A percentile compares a stretch with the other conserved stretches of the same genome.
Conservation (phyloP, 2,888 invertebrate species). For the Machimus rusticus region DNA sequence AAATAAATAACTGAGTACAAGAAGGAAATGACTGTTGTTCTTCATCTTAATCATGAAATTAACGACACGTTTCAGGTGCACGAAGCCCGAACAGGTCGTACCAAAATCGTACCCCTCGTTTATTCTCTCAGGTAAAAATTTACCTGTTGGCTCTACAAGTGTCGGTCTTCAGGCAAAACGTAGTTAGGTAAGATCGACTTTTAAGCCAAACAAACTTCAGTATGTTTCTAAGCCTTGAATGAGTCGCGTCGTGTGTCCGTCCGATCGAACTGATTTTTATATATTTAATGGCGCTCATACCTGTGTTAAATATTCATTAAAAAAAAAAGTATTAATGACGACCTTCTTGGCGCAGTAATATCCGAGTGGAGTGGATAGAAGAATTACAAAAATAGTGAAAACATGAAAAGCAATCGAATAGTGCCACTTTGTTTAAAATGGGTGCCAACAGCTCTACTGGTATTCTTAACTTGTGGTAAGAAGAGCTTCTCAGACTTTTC, state of each 20-base stretch:
- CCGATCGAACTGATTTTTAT: not conserved
- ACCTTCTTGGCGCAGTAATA: not conserved
- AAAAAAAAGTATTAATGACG: not conserved
- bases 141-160: slow-evolving; percentile 1
- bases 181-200: not conserved
- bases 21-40: not conserved
- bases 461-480: slow-evolving; percentile 14
- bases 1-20: not conserved
- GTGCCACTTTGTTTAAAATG: not conserved
- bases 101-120: not conserved
- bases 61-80: not conserved
- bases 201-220: slow-evolving; percentile 6
- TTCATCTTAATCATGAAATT: not conserved
- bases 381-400: not conserved
- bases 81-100: not conserved
- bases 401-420: not conserved
- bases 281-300: not conserved
- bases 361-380: not conserved
- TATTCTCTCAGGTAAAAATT: not conserved
- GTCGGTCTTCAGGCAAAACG: slow-evolving; percentile 6
- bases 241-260: not conserved
- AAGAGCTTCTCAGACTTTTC: not conserved
- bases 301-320: not conserved
- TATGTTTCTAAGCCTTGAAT: not conserved
- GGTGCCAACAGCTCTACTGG: not conserved